phyloP scores from a whole-genome alignment of 1,140 invertebrate genomes.

The Schlechtendalia chinensis region DNA sequence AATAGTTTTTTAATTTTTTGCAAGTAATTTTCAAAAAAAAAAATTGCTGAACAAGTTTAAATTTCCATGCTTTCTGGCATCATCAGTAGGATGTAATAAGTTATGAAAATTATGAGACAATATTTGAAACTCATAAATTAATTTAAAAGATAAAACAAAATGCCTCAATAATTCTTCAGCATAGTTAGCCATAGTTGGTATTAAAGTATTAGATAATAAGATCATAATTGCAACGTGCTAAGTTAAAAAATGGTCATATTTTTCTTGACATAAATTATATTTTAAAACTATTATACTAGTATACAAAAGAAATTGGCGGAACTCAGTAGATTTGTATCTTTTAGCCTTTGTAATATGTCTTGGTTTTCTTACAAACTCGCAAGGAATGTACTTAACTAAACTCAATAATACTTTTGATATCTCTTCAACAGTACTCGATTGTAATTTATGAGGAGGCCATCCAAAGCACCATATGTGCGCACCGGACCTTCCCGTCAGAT shows the following conservation, averaged over 20 bases:
- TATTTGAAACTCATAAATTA: not conserved
- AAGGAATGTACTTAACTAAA: no score
- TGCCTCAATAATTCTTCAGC: not conserved
- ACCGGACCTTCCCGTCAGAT: no score
- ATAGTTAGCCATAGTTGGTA: no score
- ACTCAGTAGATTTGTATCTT: not conserved
- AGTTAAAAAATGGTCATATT: no score
- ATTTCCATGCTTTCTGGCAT: not conserved
- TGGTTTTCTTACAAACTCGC: no score
- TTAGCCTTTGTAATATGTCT: not conserved
- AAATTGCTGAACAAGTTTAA: constrained; percentile 6
- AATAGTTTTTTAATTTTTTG: not conserved
- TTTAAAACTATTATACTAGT: not conserved
- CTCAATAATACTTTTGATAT: no score
- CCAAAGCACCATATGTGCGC: no score
- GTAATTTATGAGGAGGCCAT: not conserved
- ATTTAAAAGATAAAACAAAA: not conserved
- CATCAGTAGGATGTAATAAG: not conserved
- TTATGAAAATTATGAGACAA: not conserved
- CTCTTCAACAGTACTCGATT: no score
- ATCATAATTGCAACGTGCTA: no score
- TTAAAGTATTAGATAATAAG: no score
- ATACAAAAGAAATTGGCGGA: not conserved
- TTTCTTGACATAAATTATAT: no score
- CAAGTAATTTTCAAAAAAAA: not conserved